These are phyloP conservation scores for Drosophila rellima DNA, from an alignment of 2,888 invertebrate species.

Conservation along the genomic window DNA sequence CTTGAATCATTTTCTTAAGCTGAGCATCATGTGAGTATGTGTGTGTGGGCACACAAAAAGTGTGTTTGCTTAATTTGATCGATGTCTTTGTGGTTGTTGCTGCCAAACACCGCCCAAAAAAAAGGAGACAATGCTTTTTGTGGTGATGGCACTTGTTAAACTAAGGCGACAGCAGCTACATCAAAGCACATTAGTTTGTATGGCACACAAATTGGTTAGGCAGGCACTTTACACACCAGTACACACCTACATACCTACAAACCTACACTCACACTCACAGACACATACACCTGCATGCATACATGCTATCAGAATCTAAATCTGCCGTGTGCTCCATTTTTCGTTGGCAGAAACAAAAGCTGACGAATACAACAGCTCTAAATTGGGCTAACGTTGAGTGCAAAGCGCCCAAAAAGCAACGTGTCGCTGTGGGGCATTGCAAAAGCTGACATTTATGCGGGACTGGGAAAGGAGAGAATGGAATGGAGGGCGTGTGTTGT, in stretches of 20 bases:
- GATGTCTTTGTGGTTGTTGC: conserved; percentile 52
- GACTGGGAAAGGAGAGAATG: background rate
- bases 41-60: conserved; percentile 13
- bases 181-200: conserved; percentile 79
- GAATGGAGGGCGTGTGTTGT: conserved; percentile 11
- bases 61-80: conserved; percentile 75
- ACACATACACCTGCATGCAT: conserved; percentile 48
- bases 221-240: conserved; percentile 66
- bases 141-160: conserved; percentile 41
- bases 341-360: conserved; percentile 58
- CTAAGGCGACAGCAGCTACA: conserved; percentile 56
- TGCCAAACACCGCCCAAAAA: conserved; percentile 29
- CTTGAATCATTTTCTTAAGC: conserved; percentile 65
- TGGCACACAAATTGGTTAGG: conserved; percentile 77
- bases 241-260: conserved; percentile 28
- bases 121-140: conserved; percentile 46
- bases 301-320: conserved; percentile 63
- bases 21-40: conserved; percentile 15
- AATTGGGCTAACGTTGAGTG: conserved; percentile 76
- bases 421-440: conserved; percentile 63
- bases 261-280: conserved; percentile 27
- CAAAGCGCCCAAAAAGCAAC: conserved; percentile 54
- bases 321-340: conserved; percentile 76
- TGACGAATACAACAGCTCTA: conserved; percentile 63
- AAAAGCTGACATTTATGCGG: conserved; percentile 52